Conservation (phyloP, 2,113 vertebrate species). For the Emydocephalus ijimae region DNA sequence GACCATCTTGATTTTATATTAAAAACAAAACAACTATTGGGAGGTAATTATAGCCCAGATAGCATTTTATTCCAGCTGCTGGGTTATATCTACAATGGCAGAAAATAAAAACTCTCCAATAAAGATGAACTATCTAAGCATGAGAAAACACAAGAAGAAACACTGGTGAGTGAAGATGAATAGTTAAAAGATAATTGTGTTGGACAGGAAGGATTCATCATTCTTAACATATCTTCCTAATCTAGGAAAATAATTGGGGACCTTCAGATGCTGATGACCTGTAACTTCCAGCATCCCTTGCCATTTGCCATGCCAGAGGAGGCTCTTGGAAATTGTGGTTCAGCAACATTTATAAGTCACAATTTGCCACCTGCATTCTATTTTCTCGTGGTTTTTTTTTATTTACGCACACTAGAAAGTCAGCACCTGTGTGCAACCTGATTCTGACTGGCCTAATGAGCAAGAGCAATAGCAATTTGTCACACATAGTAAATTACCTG, state of each 20-base stretch:
- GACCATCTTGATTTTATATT: background rate
- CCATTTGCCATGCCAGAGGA: background rate
- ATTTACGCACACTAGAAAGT: background rate
- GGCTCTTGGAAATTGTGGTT: background rate
- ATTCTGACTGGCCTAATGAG: background rate
- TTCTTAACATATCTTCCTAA: background rate
- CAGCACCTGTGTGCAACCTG: background rate
- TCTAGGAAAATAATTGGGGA: background rate
- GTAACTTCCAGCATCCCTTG: background rate
- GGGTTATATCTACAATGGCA: background rate
- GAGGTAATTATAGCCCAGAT: background rate
- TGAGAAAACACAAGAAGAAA: background rate
- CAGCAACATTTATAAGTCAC: background rate
- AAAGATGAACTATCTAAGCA: background rate
- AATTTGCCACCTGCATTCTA: background rate
- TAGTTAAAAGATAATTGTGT: background rate
- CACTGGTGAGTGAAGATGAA: background rate
- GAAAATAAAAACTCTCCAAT: background rate
- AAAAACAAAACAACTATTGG: background rate
- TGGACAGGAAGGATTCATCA: background rate
- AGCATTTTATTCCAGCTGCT: background rate
- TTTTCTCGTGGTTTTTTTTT: background rate
- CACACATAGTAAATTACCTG: background rate
- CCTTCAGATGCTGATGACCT: background rate
- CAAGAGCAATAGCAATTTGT: background rate